phyloP scores from a whole-genome alignment of 2,797 vertebrate genomes.

The Eleutherodactylus coqui region DNA sequence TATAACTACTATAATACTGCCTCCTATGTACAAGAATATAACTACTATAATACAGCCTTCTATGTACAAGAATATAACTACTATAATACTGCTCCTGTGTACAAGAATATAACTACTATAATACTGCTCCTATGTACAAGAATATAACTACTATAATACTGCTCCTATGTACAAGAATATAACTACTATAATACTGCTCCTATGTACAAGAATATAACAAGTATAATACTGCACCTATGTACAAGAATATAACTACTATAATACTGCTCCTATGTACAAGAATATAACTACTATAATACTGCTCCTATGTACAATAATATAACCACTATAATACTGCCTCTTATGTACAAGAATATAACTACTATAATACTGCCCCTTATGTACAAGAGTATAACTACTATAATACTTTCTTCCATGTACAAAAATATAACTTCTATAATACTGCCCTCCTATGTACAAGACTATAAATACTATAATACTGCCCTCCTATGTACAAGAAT shows the following conservation, averaged over 20 bases:
- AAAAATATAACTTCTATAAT: constrained; percentile 7
- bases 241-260: constrained; percentile 5
- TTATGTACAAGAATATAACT: background rate
- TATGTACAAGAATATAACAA: background rate
- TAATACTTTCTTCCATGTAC: background rate
- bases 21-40: no score
- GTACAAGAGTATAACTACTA: background rate
- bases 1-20: no score
- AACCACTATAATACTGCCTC: background rate
- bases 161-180: background rate
- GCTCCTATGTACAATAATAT: background rate
- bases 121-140: background rate
- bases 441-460: constrained; percentile 1
- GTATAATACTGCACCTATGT: no score
- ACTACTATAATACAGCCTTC: no score
- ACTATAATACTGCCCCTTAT: background rate
- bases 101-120: no score
- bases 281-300: background rate
- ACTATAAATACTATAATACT: background rate
- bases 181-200: background rate
- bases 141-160: constrained; percentile 3
- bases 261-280: background rate
- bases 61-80: no score
- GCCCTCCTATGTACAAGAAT: background rate
- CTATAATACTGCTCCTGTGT: no score